Conservation (phyloP, 2,113 vertebrate genomes). For the Pongo pygmaeus region DNA sequence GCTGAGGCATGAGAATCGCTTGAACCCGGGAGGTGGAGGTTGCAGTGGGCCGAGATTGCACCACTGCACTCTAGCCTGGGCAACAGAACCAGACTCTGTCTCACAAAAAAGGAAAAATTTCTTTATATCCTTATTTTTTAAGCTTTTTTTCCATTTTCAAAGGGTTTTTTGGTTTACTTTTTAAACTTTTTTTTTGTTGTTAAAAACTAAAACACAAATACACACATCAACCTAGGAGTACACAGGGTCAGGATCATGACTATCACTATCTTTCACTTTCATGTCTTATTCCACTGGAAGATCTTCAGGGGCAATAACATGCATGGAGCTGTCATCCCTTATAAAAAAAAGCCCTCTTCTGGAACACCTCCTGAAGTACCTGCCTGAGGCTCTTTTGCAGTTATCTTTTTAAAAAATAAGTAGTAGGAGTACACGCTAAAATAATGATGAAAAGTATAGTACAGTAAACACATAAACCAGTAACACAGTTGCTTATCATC, state of each 20-base stretch:
- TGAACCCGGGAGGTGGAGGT: too few relatives aligned
- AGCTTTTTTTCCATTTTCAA: background rate
- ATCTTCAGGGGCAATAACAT: background rate
- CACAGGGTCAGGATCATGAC: background rate
- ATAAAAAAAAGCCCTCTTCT: background rate
- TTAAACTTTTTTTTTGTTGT: background rate
- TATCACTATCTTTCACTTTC: background rate
- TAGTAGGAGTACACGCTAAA: background rate
- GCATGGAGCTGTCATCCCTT: background rate
- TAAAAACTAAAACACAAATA: background rate
- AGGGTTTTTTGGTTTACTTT: background rate
- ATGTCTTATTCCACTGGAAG: background rate
- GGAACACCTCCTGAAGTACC: background rate
- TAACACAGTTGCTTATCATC: background rate
- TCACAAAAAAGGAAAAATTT: background rate
- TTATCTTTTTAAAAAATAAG: background rate
- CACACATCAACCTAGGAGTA: background rate
- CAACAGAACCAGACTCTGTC: too few relatives aligned
- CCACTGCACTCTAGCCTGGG: too few relatives aligned
- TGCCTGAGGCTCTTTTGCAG: background rate
- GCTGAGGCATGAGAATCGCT: too few relatives aligned
- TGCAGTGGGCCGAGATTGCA: too few relatives aligned
- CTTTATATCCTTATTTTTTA: background rate
- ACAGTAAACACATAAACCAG: background rate
- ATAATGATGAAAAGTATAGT: background rate